Percentiles rank a stretch among this genome's conserved stretches.
Conservation (phyloP, 1,140 invertebrate species). For the Euura saliciscinereae region DNA sequence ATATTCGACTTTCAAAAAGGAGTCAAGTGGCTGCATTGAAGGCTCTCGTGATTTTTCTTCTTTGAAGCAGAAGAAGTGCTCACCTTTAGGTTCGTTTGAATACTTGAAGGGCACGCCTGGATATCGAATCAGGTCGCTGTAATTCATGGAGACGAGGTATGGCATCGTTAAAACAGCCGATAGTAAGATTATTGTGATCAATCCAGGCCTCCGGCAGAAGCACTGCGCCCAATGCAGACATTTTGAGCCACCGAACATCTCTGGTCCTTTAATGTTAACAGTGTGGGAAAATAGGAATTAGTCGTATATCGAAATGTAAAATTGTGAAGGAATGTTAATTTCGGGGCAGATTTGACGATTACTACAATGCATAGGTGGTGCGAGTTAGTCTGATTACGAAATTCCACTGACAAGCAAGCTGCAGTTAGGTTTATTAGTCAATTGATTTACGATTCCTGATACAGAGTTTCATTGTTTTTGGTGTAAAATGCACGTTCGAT, state of each 20-base stretch:
- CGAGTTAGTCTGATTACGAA: no score
- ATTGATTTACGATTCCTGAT: no score
- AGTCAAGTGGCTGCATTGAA: neutral
- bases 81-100: slow-evolving; percentile 27
- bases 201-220: slow-evolving; percentile 36
- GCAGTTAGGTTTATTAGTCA: no score
- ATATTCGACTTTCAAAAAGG: neutral
- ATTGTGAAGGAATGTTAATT: no score
- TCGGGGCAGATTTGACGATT: no score
- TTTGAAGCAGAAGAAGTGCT: neutral
- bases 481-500: no score
- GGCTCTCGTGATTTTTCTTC: neutral
- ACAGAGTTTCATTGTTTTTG: no score
- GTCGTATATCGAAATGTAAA: no score
- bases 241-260: slow-evolving; percentile 31
- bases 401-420: no score
- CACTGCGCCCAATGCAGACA: slow-evolving; percentile 37
- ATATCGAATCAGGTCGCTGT: slow-evolving; percentile 32
- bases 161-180: slow-evolving; percentile 43
- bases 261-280: neutral
- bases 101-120: slow-evolving; percentile 36
- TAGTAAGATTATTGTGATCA: slow-evolving; percentile 44
- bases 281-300: no score
- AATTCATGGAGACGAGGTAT: slow-evolving; percentile 40
- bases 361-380: no score